Evolutionary conservation across 2,113 vertebrate genomes (phyloP).

Genomic region (Morphnarchus princeps): DNA sequence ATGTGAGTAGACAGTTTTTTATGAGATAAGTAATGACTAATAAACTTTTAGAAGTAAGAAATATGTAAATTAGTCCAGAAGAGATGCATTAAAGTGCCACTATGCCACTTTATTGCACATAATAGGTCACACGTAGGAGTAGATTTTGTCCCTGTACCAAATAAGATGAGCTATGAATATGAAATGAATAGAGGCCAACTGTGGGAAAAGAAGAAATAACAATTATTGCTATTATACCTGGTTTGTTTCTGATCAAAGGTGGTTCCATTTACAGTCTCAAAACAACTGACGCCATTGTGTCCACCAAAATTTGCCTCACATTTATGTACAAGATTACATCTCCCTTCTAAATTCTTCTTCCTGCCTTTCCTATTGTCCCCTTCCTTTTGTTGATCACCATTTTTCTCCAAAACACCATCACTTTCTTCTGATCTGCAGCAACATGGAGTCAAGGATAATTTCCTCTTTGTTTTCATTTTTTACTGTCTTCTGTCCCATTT

Average conservation of each 20-base stretch:
- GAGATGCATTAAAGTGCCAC: neutral
- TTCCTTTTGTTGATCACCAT: neutral
- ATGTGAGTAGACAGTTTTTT: neutral
- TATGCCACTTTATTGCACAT: neutral
- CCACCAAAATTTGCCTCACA: neutral
- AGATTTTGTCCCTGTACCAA: neutral
- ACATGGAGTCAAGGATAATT: neutral
- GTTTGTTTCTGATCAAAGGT: neutral
- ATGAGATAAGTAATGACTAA: neutral
- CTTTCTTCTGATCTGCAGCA: neutral
- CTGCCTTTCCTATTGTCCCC: neutral
- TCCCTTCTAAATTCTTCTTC: neutral
- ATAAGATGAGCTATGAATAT: neutral
- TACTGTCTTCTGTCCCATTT: neutral
- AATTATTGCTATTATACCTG: neutral
- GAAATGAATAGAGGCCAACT: neutral
- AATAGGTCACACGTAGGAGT: neutral
- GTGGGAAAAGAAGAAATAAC: neutral
- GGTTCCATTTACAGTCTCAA: neutral
- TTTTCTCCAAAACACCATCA: neutral
- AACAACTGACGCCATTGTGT: neutral
- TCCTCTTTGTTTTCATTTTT: neutral
- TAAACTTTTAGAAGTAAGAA: neutral
- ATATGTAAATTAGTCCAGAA: neutral
- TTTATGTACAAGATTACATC: neutral